Evolutionary conservation across 1,140 invertebrate genomes (phyloP).

Genomic region (Gonatopus flavifemur): DNA sequence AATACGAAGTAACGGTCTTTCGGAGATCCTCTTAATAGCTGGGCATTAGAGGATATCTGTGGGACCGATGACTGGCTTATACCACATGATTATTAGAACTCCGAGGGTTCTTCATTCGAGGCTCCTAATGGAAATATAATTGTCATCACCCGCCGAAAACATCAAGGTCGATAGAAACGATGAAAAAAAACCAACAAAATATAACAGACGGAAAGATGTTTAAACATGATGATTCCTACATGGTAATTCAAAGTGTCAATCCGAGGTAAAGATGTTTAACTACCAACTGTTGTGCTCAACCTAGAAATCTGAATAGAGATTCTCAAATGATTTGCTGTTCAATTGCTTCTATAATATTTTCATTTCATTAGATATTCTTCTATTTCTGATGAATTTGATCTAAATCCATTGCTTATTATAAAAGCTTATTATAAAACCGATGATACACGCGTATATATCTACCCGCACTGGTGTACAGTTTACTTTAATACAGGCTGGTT

Average conservation of each 20-base stretch:
- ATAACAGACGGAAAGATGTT: neutral
- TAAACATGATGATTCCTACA: no score
- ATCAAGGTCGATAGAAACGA: conserved; percentile 2
- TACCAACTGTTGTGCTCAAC: no score
- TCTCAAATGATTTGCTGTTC: no score
- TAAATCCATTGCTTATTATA: no score
- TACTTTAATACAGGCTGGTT: conserved; percentile 32
- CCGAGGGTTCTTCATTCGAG: conserved; percentile 30
- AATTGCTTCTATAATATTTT: no score
- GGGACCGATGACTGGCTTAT: conserved; percentile 31
- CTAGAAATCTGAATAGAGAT: no score
- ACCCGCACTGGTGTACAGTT: no score
- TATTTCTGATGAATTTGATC: no score
- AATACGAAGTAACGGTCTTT: conserved; percentile 21
- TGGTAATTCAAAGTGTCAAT: no score
- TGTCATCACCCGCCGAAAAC: conserved; percentile 26
- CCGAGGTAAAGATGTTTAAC: neutral
- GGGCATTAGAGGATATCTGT: conserved; percentile 38
- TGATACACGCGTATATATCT: no score
- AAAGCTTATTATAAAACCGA: neutral
- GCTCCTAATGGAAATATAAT: conserved; percentile 46
- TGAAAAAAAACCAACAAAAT: conserved; percentile 7
- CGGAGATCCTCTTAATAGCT: conserved; percentile 33
- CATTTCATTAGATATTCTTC: no score
- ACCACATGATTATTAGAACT: conserved; percentile 38